Conservation (phyloP, 2,113 vertebrate species). For the Panurus biarmicus region DNA sequence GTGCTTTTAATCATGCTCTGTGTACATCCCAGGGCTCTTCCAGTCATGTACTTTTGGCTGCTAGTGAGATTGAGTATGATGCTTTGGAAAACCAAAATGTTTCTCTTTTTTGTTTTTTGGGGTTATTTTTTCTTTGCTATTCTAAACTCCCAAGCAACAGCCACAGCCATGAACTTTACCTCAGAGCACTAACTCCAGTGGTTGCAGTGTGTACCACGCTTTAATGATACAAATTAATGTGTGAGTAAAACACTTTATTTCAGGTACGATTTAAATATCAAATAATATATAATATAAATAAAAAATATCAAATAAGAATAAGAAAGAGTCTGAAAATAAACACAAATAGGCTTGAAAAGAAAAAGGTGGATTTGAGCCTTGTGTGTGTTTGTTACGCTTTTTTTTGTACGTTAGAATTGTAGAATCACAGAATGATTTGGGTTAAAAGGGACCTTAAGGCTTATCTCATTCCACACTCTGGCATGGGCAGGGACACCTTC, state of each 20-base stretch:
- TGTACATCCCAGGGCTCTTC: background rate
- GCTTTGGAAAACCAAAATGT: background rate
- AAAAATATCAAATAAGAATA: background rate
- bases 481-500: background rate
- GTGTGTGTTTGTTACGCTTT: rapidly evolving
- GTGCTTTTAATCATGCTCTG: background rate
- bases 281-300: too few relatives aligned
- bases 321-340: background rate
- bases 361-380: background rate
- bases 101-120: background rate
- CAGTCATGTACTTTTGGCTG: background rate
- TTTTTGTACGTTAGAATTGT: background rate
- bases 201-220: background rate
- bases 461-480: background rate
- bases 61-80: background rate
- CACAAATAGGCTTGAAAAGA: background rate
- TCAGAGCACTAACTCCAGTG: background rate
- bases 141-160: background rate
- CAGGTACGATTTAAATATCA: background rate
- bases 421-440: background rate
- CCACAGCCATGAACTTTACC: background rate
- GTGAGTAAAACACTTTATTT: background rate
- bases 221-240: background rate
- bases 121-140: background rate
- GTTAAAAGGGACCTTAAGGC: background rate